phyloP scores from a whole-genome alignment of 2,113 vertebrate species.

The Paraplagusia blochii region DNA sequence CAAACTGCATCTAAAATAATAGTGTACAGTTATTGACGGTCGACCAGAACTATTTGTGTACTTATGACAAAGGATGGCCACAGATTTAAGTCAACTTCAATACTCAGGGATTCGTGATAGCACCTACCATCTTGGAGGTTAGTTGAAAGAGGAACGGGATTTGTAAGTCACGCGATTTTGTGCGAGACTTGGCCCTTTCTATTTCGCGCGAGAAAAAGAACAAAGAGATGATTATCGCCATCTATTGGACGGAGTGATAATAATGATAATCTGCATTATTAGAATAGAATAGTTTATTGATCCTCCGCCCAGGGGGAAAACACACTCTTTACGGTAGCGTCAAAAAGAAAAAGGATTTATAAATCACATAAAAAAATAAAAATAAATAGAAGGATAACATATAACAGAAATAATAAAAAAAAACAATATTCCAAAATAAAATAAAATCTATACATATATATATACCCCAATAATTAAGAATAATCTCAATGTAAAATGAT shows the following conservation, averaged over 20 bases:
- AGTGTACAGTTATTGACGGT: rapidly evolving
- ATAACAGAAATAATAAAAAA: no score
- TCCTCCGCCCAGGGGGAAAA: no score
- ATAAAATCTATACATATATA: no score
- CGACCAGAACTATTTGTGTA: not conserved
- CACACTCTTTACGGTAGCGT: no score
- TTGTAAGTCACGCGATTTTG: conserved; percentile 66
- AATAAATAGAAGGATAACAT: no score
- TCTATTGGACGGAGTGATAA: not conserved
- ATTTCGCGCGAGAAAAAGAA: not conserved
- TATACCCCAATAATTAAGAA: no score
- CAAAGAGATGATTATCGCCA: not conserved
- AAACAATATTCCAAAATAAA: no score
- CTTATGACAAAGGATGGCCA: conserved; percentile 41
- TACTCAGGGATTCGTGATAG: not conserved
- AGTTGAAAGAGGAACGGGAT: conserved; percentile 69
- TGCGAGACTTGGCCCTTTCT: conserved; percentile 56
- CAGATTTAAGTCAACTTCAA: conserved; percentile 32
- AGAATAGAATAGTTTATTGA: no score
- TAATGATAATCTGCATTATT: no score
- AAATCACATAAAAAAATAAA: no score
- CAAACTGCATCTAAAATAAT: rapidly evolving
- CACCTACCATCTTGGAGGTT: conserved; percentile 77
- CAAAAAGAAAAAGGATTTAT: no score
- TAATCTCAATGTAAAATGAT: no score